Percentiles rank a stretch among this genome's conserved stretches.
Conservation (phyloP, 2,113 vertebrate species). For the Eurystomus gularis region DNA sequence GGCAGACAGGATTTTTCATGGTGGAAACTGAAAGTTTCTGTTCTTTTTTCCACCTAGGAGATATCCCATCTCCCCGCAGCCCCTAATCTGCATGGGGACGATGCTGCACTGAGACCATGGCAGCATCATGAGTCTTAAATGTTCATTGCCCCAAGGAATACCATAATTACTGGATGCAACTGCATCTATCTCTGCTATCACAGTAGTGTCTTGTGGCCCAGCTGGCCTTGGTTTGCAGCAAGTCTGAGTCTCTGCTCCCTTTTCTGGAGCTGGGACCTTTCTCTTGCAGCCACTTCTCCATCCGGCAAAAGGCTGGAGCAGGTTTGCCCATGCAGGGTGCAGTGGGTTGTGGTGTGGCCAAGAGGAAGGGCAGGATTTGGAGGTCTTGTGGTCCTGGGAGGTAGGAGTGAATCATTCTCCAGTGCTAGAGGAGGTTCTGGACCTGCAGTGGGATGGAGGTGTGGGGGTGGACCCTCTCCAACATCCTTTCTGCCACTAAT, state of each 20-base stretch:
- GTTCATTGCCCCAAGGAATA: not conserved
- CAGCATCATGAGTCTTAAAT: not conserved
- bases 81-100: accelerated
- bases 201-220: not conserved
- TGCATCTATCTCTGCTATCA: not conserved
- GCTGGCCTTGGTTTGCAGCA: not conserved
- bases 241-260: not conserved
- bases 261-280: not conserved
- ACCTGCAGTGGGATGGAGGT: not conserved
- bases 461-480: not conserved
- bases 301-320: not conserved
- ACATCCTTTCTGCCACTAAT: not conserved
- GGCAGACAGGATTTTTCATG: not conserved
- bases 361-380: not conserved
- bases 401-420: not conserved
- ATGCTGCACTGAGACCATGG: not conserved
- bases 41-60: not conserved
- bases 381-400: accelerated
- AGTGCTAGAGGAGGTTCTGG: not conserved
- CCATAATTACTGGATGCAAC: not conserved
- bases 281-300: not conserved
- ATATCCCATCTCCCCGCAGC: not conserved
- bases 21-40: not conserved
- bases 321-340: not conserved
- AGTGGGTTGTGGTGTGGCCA: not conserved